Evolutionary conservation across 2,113 vertebrate species (phyloP).

Genomic region (Montifringilla adamsi): DNA sequence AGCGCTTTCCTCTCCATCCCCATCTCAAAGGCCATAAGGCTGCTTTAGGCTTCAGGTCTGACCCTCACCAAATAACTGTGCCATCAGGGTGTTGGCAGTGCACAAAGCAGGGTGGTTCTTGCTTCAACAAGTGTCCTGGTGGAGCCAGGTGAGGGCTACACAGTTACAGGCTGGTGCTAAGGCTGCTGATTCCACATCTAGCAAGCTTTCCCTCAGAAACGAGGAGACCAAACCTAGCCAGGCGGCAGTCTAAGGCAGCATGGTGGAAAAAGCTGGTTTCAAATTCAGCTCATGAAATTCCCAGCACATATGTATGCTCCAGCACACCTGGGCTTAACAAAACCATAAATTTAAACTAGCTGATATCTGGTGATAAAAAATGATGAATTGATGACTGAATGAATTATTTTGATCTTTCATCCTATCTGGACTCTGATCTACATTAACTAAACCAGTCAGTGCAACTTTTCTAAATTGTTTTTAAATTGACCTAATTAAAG

Average conservation of each 20-base stretch:
- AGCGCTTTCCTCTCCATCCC: not conserved
- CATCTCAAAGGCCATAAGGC: not conserved
- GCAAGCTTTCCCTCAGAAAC: not conserved
- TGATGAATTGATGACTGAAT: not conserved
- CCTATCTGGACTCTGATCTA: not conserved
- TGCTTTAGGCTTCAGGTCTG: not conserved
- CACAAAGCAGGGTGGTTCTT: not conserved
- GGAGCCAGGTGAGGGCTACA: not conserved
- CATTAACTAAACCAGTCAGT: not conserved
- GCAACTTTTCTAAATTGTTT: slow-evolving; percentile 2
- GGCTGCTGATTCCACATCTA: not conserved
- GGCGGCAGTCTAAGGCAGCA: not conserved
- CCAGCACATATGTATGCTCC: not conserved
- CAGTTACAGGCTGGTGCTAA: not conserved
- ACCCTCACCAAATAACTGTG: not conserved
- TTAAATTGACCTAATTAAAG: slow-evolving; percentile 16
- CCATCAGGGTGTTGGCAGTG: not conserved
- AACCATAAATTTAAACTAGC: not conserved
- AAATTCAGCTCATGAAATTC: not conserved
- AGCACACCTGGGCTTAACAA: not conserved
- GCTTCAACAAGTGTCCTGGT: not conserved
- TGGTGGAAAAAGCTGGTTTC: not conserved
- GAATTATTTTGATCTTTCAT: not conserved
- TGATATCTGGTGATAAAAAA: not conserved
- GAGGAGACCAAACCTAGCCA: not conserved